A percentile compares a stretch with the other conserved stretches of the same genome.
Conservation (phyloP, 2,113 vertebrate genomes). For the Oophaga pumilio region DNA sequence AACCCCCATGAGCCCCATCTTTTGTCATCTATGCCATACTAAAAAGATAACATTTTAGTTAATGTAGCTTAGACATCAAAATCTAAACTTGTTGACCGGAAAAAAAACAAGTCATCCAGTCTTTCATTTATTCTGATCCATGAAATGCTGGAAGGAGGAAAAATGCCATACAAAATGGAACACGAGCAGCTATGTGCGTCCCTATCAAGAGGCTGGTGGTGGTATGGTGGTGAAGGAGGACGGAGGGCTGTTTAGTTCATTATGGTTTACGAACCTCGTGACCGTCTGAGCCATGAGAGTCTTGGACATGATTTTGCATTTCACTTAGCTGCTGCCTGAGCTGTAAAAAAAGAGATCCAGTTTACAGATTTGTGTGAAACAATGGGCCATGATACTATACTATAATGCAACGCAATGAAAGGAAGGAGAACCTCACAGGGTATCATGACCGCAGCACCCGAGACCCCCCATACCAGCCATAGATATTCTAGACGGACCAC, state of each 20-base stretch:
- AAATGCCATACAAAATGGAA: too few species aligned
- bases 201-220: background rate
- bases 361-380: background rate
- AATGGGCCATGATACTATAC: background rate
- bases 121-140: background rate
- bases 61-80: background rate
- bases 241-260: background rate
- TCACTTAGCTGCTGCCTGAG: conserved; percentile 85
- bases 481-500: background rate
- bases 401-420: background rate
- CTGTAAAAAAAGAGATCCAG: conserved; percentile 60
- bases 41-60: background rate
- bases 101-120: background rate
- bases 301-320: conserved; percentile 74
- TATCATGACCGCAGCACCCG: background rate
- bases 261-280: conserved; percentile 58
- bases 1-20: too few species aligned
- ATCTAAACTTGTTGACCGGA: background rate
- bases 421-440: background rate
- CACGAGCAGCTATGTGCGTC: background rate
- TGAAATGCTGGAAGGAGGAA: background rate
- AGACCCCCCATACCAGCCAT: background rate
- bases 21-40: too few species aligned
- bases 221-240: background rate
- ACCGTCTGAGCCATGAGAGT: conserved; percentile 66